Conservation (phyloP, 1,140 invertebrate species). For the Whitmania pigra region DNA sequence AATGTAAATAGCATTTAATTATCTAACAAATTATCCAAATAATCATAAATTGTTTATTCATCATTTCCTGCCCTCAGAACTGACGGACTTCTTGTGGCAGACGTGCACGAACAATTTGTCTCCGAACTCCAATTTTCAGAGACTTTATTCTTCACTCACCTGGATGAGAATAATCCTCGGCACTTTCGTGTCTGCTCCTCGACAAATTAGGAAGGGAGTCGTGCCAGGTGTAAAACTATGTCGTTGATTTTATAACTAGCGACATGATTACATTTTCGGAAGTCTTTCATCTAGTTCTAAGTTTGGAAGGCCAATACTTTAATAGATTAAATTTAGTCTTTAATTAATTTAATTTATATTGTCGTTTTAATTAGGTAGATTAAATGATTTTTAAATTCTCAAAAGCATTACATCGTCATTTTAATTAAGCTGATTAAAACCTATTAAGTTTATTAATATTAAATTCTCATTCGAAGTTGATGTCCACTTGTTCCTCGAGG, state of each 20-base stretch:
- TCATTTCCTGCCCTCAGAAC: slow-evolving; percentile 23
- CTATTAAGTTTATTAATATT: too few species aligned
- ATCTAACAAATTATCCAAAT: too few species aligned
- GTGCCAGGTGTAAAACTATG: not conserved
- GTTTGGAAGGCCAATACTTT: slow-evolving; percentile 28
- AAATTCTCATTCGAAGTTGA: slow-evolving; percentile 2
- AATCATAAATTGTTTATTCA: not conserved
- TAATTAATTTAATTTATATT: not conserved
- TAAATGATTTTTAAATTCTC: slow-evolving; percentile 28
- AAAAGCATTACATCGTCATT: not conserved
- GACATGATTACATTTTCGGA: not conserved
- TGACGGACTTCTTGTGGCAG: slow-evolving; percentile 45
- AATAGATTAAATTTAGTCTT: not conserved
- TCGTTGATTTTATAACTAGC: slow-evolving; percentile 31
- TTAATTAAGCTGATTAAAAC: slow-evolving; percentile 23
- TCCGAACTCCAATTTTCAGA: slow-evolving; percentile 48
- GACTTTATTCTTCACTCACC: slow-evolving; percentile 34
- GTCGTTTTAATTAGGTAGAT: not conserved
- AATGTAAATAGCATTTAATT: too few species aligned
- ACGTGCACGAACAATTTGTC: slow-evolving; percentile 44
- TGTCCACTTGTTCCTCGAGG: slow-evolving; percentile 23
- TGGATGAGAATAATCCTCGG: slow-evolving; percentile 29
- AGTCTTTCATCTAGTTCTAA: slow-evolving; percentile 41
- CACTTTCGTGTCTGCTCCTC: not conserved
- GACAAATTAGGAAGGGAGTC: slow-evolving; percentile 18